Evolutionary conservation across 2,113 vertebrate genomes (phyloP).

Genomic region (Labrus mixtus): DNA sequence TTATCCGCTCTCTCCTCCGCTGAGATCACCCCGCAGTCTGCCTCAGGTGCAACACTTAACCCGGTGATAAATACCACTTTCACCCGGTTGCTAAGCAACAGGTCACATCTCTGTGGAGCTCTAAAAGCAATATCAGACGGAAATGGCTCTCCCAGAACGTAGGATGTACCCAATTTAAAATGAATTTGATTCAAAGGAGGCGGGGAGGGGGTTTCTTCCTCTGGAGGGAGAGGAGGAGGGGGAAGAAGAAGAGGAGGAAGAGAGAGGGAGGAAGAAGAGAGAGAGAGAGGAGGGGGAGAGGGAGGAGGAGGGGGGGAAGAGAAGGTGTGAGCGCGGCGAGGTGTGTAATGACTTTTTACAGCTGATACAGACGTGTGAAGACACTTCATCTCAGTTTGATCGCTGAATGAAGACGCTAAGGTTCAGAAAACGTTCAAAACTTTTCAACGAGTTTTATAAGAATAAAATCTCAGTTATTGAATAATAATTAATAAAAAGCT

Average conservation of each 20-base stretch:
- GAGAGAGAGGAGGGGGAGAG: neutral
- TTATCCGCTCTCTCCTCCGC: slow-evolving; percentile 54
- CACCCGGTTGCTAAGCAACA: slow-evolving; percentile 78
- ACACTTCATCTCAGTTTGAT: too few relatives aligned
- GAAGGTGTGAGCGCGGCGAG: neutral
- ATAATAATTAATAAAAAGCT: too few relatives aligned
- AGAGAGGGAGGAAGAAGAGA: neutral
- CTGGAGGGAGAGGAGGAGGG: too few relatives aligned
- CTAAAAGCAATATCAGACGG: slow-evolving; percentile 57
- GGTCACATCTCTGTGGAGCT: slow-evolving; percentile 61
- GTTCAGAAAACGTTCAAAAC: too few relatives aligned
- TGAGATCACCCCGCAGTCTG: slow-evolving; percentile 32
- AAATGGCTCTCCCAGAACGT: slow-evolving; percentile 50
- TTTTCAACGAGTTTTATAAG: too few relatives aligned
- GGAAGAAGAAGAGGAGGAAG: too few relatives aligned
- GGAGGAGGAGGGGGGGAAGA: neutral
- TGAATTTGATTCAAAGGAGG: slow-evolving; percentile 49
- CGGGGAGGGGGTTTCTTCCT: too few relatives aligned
- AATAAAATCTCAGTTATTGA: too few relatives aligned
- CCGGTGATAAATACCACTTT: slow-evolving; percentile 65
- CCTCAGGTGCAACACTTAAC: slow-evolving; percentile 59
- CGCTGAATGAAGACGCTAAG: too few relatives aligned
- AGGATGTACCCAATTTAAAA: slow-evolving; percentile 61
- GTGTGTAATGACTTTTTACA: too few relatives aligned
- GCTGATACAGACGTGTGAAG: too few relatives aligned